A percentile compares a stretch with the other conserved stretches of the same genome.
Conservation (phyloP, 23 tunicate genomes). For the Styela clava region DNA sequence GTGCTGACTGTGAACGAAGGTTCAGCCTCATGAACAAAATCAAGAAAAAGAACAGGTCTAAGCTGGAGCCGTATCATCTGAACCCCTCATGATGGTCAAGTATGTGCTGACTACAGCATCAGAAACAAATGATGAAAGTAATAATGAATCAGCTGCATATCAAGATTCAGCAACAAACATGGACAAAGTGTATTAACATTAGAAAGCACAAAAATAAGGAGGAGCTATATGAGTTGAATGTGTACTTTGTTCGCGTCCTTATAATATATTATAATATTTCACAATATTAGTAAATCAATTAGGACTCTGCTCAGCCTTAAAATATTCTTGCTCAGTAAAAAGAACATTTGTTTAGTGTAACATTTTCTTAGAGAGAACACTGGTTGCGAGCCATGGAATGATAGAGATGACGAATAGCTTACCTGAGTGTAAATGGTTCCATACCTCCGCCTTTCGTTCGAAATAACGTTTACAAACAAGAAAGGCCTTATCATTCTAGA, state of each 20-base stretch:
- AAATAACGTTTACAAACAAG: no score
- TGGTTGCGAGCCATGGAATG: no score
- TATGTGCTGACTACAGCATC: constrained; percentile 10
- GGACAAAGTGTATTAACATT: constrained; percentile 32
- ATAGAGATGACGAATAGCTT: no score
- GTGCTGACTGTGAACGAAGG: constrained; percentile 19
- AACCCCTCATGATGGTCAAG: constrained; percentile 30
- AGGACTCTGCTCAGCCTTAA: constrained; percentile 7
- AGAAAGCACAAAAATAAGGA: constrained; percentile 44
- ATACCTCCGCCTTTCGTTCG: no score
- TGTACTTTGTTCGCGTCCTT: constrained; percentile 15
- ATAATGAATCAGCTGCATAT: constrained; percentile 21
- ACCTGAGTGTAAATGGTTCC: no score
- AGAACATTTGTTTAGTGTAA: constrained; percentile 4
- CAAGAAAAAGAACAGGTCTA: constrained; percentile 30
- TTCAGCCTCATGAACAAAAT: constrained; percentile 41
- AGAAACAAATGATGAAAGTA: constrained; percentile 23
- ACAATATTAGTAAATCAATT: constrained; percentile 7
- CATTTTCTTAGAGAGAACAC: constrained; percentile 13
- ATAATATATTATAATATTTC: not conserved
- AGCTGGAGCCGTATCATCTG: constrained; percentile 41
- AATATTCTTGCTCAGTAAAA: not conserved
- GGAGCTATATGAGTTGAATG: constrained; percentile 33
- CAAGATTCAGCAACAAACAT: constrained; percentile 30
- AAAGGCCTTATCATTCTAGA: no score